phyloP scores from a whole-genome alignment of 2,888 invertebrate genomes.

The Tachystola acroxantha region DNA sequence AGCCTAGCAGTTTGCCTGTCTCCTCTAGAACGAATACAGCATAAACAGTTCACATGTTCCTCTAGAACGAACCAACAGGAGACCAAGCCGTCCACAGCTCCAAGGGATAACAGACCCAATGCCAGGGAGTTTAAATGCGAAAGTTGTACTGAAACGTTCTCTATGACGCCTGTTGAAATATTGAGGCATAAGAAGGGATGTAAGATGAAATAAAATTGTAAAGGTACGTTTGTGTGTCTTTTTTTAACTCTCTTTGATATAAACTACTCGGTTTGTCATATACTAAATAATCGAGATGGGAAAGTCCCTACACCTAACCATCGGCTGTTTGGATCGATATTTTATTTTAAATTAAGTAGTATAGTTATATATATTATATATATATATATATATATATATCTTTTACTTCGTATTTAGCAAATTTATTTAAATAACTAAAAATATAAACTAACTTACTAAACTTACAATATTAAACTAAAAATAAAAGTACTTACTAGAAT shows the following conservation, averaged over 20 bases:
- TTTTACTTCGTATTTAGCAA: no score
- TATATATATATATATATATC: no score
- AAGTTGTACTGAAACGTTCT: conserved; percentile 82
- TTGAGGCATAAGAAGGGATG: conserved; percentile 88
- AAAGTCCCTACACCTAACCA: no score
- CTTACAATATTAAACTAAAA: no score
- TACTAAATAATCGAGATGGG: no score
- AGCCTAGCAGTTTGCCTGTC: conserved; percentile 78
- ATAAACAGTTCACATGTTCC: conserved; percentile 76
- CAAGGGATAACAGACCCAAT: conserved; percentile 68
- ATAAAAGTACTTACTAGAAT: no score
- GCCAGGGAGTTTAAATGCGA: conserved; percentile 84
- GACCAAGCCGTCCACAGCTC: conserved; percentile 34
- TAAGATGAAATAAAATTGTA: conserved; percentile 43
- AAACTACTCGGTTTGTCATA: no score
- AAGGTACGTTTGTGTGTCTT: not conserved
- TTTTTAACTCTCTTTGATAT: not conserved
- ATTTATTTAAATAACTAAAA: no score
- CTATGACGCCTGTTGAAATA: conserved; percentile 89
- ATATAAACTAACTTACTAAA: no score
- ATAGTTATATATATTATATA: no score
- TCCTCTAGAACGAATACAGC: conserved; percentile 85
- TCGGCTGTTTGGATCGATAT: no score
- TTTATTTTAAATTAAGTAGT: no score
- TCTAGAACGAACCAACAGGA: conserved; percentile 40